Base-by-base conservation (phyloP, 1,140 invertebrate genomes). In the Hyphantria cunea region DNA sequence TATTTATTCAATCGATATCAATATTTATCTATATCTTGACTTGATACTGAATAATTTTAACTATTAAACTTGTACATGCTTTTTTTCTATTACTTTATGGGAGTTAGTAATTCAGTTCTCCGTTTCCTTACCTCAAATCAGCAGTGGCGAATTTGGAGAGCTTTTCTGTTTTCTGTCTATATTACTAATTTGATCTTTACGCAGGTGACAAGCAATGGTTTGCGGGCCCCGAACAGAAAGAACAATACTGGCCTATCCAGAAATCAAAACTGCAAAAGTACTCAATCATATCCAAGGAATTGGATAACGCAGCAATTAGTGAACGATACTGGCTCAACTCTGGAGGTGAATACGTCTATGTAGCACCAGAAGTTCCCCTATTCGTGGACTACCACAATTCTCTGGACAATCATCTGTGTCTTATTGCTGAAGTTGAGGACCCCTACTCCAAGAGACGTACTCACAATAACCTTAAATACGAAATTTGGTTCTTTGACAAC, bases 261-360 rank as follows among this genome's bases (percentile, higher is more conserved):
- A 90, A 94, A 8, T 86, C 92, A 64, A 87, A 85, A 8, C 91
- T 92, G 17, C 75, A 91, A 6, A 93, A 94, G 53, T 93, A 93
- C 70, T 92, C 93, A 0, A 93, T 94, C 66, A 64, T 95, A 6
- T 93, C 93, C 10, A 93, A 93, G 34, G 93, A 95, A 80, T 79
- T 84, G 8, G 88, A 92, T 37, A 95, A 95, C 74, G 91, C 92
- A 54, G 95, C 93, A 9, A 87, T 97, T 0, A 83, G 93, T 0
- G 96, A 97, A 75, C 93, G 94, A 41, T 96, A 96, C 70, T 97
- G 96, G 95, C 78, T 97, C 1, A 95, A 93, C 44, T 95, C 95
- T n/a, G 91, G 92, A 32, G 96, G 96, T 1, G 87, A 93, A 62
- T 94, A 93, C 61, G 84, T 96, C 10, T 93, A 91, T 69, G 93